Conservation (phyloP, 2,113 vertebrate species). For the Empidonax alnorum region DNA sequence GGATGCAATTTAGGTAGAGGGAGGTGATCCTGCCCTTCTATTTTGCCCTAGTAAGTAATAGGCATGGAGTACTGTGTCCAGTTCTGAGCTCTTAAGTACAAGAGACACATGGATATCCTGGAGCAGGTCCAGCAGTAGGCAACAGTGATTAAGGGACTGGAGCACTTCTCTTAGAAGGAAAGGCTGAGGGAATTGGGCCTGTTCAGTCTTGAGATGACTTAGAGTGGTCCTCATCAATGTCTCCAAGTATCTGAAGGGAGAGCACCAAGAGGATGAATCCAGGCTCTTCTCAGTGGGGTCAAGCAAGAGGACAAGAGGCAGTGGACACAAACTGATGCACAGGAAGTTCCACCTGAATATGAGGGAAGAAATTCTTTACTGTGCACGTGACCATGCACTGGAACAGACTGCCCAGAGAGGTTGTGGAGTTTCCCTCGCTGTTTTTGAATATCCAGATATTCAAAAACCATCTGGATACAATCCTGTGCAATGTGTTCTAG, state of each 20-base stretch:
- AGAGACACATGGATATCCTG: neutral
- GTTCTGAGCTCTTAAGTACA: neutral
- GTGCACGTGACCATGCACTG: fast-evolving
- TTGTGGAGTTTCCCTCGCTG: neutral
- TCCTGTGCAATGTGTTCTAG: neutral
- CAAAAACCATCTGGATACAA: fast-evolving
- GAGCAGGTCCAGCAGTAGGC: fast-evolving
- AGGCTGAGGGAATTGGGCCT: neutral
- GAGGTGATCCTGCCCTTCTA: neutral
- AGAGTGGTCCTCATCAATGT: neutral
- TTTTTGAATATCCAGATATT: neutral
- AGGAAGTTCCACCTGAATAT: neutral
- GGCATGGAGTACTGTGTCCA: neutral
- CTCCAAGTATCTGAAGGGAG: neutral
- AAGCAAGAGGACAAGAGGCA: neutral
- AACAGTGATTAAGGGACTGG: neutral
- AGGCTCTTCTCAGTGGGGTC: neutral
- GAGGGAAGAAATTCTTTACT: neutral
- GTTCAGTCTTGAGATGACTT: neutral
- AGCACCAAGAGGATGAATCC: neutral
- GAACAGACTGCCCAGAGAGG: fast-evolving
- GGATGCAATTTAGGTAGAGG: neutral
- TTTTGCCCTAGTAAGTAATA: neutral
- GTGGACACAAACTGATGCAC: neutral
- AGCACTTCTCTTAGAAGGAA: neutral